Percentiles rank a stretch among this genome's conserved stretches.
Conservation (phyloP, 2,113 vertebrate genomes). For the Ptychochromis oligacanthus region DNA sequence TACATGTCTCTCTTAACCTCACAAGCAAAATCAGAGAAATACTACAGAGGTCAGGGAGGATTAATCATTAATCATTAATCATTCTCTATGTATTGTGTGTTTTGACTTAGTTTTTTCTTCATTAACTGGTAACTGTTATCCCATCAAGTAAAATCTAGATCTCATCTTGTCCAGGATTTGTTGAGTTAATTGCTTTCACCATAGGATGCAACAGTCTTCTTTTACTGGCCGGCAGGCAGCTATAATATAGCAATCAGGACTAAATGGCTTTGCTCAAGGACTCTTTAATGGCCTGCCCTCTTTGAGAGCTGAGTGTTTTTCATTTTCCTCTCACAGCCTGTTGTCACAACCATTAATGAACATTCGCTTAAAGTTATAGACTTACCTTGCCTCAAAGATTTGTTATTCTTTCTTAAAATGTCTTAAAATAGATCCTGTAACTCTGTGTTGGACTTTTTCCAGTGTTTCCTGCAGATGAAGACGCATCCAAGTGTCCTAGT, state of each 20-base stretch:
- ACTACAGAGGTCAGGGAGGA: neutral
- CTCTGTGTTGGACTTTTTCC: conserved; percentile 16
- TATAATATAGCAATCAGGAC: conserved; percentile 18
- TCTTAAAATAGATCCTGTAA: neutral
- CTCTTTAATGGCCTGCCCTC: neutral
- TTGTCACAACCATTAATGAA: neutral
- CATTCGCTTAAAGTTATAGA: neutral
- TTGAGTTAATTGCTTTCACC: neutral
- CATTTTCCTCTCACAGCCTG: neutral
- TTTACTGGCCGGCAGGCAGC: neutral
- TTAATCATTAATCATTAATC: too few species aligned
- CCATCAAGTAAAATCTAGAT: neutral
- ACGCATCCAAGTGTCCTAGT: conserved; percentile 86
- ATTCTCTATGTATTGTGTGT: neutral
- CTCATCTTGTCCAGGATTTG: neutral
- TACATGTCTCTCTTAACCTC: neutral
- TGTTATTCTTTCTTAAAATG: neutral
- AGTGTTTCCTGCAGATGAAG: conserved; percentile 63
- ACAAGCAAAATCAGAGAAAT: neutral
- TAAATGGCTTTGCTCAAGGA: neutral
- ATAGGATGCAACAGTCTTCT: neutral
- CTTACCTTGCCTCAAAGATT: neutral
- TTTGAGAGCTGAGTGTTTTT: neutral
- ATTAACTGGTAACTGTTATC: neutral
- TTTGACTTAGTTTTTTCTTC: neutral